Evolutionary conservation across 2,888 invertebrate genomes (phyloP).

Genomic region (Sinhomidia bicolor): DNA sequence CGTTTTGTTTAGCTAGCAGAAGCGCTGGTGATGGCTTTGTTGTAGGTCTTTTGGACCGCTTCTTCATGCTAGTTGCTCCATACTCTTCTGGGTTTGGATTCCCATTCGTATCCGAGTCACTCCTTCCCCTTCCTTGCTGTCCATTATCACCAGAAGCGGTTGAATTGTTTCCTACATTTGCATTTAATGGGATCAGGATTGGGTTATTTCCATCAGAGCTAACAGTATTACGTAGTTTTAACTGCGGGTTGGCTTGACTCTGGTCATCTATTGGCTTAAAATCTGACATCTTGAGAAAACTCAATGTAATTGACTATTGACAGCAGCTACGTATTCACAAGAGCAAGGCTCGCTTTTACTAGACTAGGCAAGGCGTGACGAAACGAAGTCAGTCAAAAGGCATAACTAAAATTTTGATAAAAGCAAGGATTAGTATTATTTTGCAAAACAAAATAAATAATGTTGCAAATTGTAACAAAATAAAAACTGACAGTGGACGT

Average conservation of each 20-base stretch:
- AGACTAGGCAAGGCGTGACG: conserved; percentile 25
- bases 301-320: background rate
- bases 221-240: conserved; percentile 12
- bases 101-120: conserved; percentile 59
- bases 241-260: background rate
- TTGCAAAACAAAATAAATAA: background rate
- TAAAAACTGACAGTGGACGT: no score
- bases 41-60: conserved; percentile 71
- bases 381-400: conserved; percentile 3
- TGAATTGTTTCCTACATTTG: conserved; percentile 38
- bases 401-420: conserved; percentile 24
- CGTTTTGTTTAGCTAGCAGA: conserved; percentile 77
- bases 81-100: conserved; percentile 61
- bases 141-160: conserved; percentile 19
- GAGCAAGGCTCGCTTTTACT: background rate
- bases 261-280: conserved; percentile 65
- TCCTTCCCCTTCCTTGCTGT: background rate
- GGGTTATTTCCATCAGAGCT: conserved; percentile 52
- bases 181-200: conserved; percentile 73
- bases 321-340: conserved; percentile 5
- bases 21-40: conserved; percentile 77
- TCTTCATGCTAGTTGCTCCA: conserved; percentile 77
- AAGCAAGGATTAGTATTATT: background rate
- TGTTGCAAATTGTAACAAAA: background rate
- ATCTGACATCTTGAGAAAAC: conserved; percentile 63